A percentile compares a stretch with the other conserved stretches of the same genome.
Evolutionary conservation across 2,113 vertebrate species (phyloP).

Genomic region (Tetrao urogallus): DNA sequence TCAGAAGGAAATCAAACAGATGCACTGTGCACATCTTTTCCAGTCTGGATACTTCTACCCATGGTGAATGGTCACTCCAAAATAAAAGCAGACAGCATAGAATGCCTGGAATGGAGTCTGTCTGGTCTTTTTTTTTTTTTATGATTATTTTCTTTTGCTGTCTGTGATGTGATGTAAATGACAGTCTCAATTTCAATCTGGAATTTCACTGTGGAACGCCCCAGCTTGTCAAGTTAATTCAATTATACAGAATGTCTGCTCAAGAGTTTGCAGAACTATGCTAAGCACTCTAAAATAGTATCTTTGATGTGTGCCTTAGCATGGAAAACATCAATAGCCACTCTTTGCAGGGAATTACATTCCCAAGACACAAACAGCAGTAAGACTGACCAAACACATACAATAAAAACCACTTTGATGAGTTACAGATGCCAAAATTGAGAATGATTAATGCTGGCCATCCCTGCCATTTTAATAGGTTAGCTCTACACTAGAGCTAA

Average conservation of each 20-base stretch:
- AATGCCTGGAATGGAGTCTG: constrained; percentile 31
- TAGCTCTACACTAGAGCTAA: background rate
- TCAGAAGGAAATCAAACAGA: background rate
- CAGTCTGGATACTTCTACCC: background rate
- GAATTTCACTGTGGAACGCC: constrained; percentile 41
- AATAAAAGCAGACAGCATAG: constrained; percentile 59
- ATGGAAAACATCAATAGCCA: background rate
- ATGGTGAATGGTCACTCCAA: background rate
- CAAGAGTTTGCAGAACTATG: background rate
- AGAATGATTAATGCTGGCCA: background rate
- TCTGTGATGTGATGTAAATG: constrained; percentile 25
- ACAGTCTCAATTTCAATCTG: constrained; percentile 41
- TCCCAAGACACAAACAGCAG: background rate
- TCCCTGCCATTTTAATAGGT: background rate
- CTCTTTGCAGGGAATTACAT: background rate
- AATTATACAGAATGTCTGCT: background rate
- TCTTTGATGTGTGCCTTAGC: background rate
- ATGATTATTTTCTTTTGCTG: constrained; percentile 29
- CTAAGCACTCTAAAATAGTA: background rate
- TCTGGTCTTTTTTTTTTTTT: background rate
- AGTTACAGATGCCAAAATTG: background rate
- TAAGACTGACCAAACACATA: background rate
- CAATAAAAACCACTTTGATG: background rate
- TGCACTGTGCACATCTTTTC: background rate
- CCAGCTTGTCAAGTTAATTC: constrained; percentile 30